These are phyloP conservation scores for Platanista minor DNA, from an alignment of 2,113 vertebrate genomes.

Conservation along the genomic window DNA sequence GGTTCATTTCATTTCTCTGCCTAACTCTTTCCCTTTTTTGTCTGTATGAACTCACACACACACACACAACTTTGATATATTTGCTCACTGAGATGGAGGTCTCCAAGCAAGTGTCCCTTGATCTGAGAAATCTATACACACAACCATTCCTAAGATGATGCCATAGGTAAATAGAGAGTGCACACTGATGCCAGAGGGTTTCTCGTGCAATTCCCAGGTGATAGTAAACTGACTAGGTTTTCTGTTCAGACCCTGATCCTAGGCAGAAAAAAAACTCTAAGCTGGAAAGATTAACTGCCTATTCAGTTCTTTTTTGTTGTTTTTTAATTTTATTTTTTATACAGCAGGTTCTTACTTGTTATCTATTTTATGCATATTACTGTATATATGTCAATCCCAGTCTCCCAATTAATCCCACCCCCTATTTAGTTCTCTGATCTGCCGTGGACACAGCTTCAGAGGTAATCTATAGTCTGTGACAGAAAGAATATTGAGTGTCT, in stretches of 20 bases:
- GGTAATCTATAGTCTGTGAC: not conserved
- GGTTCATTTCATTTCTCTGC: conserved; percentile 20
- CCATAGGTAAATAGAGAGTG: not conserved
- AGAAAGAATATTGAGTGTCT: not conserved
- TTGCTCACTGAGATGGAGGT: not conserved
- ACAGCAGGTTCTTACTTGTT: too few relatives aligned
- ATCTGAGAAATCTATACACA: not conserved
- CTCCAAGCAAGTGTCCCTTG: not conserved
- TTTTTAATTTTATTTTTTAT: too few relatives aligned
- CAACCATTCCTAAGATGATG: not conserved
- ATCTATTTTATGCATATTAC: too few relatives aligned
- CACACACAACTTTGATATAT: not conserved
- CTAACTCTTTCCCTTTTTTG: not conserved
- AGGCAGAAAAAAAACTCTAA: not conserved
- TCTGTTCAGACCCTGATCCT: not conserved
- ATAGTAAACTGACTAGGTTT: not conserved
- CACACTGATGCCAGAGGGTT: not conserved
- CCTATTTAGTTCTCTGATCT: not conserved
- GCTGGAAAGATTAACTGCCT: not conserved
- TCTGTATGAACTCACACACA: not conserved
- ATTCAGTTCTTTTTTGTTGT: too few relatives aligned
- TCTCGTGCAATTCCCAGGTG: not conserved
- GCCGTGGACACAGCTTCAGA: not conserved
- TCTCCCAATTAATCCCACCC: too few relatives aligned
- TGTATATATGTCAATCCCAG: too few relatives aligned